A percentile compares a stretch with the other conserved stretches of the same genome.
Evolutionary conservation across 2,113 vertebrate species (phyloP).

Genomic region (Esox niger): DNA sequence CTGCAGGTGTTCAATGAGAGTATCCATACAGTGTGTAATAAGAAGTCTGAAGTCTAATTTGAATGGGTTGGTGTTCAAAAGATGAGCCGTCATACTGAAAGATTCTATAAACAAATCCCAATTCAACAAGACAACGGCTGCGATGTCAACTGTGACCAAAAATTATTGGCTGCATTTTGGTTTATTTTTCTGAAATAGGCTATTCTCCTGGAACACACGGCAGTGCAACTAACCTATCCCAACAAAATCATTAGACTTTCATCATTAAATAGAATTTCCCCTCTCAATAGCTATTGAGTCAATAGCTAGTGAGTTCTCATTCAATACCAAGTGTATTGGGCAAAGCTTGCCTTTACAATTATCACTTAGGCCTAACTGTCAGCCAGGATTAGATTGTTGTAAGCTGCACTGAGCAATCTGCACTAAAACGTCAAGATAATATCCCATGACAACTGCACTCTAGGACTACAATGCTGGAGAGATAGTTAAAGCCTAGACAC

Average conservation of each 20-base stretch:
- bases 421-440: constrained; percentile 44
- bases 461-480: constrained; percentile 33
- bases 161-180: not conserved
- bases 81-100: constrained; percentile 8
- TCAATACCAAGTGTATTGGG: constrained; percentile 57
- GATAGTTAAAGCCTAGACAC: constrained; percentile 37
- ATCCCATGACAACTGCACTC: constrained; percentile 47
- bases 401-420: constrained; percentile 56
- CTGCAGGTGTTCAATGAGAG: constrained; percentile 27
- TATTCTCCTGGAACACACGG: not conserved
- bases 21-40: constrained; percentile 14
- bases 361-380: constrained; percentile 72
- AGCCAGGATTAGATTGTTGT: constrained; percentile 60
- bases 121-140: not conserved
- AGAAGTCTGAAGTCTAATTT: not conserved
- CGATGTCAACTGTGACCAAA: not conserved
- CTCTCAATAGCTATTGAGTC: constrained; percentile 36
- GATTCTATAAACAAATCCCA: not conserved
- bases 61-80: not conserved
- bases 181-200: not conserved
- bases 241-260: constrained; percentile 22
- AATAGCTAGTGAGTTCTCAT: constrained; percentile 46
- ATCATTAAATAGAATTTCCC: constrained; percentile 47
- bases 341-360: constrained; percentile 57
- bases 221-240: too few relatives aligned